Base-by-base conservation (phyloP, 2,888 invertebrate genomes). In the Caenorhabditis sp. region DNA sequence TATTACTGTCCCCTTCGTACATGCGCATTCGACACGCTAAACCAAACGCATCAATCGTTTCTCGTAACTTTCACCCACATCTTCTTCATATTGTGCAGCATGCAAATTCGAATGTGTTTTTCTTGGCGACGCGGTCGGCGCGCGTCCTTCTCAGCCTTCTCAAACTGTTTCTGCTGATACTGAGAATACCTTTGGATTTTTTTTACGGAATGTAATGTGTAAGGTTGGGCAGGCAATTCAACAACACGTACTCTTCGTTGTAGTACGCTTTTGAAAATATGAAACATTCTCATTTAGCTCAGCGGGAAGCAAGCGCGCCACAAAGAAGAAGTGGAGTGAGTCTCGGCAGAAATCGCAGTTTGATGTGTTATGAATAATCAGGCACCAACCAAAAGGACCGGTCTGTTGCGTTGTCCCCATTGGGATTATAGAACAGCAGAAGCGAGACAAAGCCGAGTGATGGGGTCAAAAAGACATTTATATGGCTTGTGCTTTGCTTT, bases 81-180 rank as follows among this genome's bases (percentile, higher is more conserved):
- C 58, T 22, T 24, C 48, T 22, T 63, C 72, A 65, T 73, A 73
- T 73, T 73, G 63, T 73, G 72, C 72, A n/a, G n/a, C n/a, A 73
- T 73, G 72, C 72, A 73, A 73, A 73, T 72, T 73, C 58, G 45
- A 73, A 73, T 73, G 72, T 55, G 72, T 58, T 72, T 71, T 58
- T 63, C 26, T 46, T 41, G n/a, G 15, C 61, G 26, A 22, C 22
- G 52, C 5, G 8, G 24, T n/a, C 15, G 30, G 20, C 48, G 48
- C 48, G 48, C 37, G 30, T 37, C 48, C 26, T 39, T 35, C 39
- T 17, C 41, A 15, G 37, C 46, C 15, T 41, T 27, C 7, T 27
- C 26, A 48, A 24, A 37, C 37, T 20, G 11, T n/a, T 15, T n/a
- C 26, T 15, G 13, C 30, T 48, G 27, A 48, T 48, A 48, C 48